These are phyloP conservation scores for Thecocarcelia acutangulata DNA, from an alignment of 2,888 invertebrate genomes.

Conservation along the genomic window DNA sequence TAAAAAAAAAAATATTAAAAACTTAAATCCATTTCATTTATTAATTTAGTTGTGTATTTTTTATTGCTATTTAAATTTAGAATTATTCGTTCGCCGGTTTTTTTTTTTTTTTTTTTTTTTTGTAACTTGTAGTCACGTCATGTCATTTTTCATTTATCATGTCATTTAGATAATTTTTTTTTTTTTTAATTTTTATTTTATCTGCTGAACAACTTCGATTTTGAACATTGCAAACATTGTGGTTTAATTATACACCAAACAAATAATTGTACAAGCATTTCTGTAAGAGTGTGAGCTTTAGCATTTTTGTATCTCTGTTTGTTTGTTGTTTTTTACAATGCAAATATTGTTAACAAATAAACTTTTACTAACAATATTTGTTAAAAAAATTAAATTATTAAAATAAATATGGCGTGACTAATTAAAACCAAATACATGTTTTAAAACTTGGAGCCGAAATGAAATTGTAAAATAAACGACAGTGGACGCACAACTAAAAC, in stretches of 20 bases:
- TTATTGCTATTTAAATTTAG: slow-evolving; percentile 12
- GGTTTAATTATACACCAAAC: slow-evolving; percentile 32
- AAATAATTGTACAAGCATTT: not conserved
- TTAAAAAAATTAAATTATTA: slow-evolving; percentile 28
- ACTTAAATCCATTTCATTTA: too few relatives aligned
- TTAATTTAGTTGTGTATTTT: not conserved
- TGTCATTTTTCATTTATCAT: slow-evolving; percentile 64
- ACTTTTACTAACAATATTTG: slow-evolving; percentile 70
- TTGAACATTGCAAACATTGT: slow-evolving; percentile 33
- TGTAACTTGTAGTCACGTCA: slow-evolving; percentile 53
- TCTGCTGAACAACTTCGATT: slow-evolving; percentile 48
- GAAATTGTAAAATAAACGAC: slow-evolving; percentile 23
- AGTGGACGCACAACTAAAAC: slow-evolving; percentile 41
- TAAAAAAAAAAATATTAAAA: too few relatives aligned
- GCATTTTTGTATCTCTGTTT: not conserved
- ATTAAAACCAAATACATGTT: slow-evolving; percentile 53
- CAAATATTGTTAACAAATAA: slow-evolving; percentile 72
- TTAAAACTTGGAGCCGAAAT: not conserved
- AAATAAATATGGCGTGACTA: slow-evolving; percentile 68
- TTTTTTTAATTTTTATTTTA: slow-evolving; percentile 9
- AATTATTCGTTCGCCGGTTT: slow-evolving; percentile 30
- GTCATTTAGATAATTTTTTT: slow-evolving; percentile 42
- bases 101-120: too few relatives aligned
- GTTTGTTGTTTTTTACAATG: not conserved
- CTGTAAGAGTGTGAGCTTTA: slow-evolving; percentile 16